Evolutionary conservation across 1,140 invertebrate species (phyloP), one percentile per base, ranked within the genome.

Genomic region (Monochamus saltuarius): DNA sequence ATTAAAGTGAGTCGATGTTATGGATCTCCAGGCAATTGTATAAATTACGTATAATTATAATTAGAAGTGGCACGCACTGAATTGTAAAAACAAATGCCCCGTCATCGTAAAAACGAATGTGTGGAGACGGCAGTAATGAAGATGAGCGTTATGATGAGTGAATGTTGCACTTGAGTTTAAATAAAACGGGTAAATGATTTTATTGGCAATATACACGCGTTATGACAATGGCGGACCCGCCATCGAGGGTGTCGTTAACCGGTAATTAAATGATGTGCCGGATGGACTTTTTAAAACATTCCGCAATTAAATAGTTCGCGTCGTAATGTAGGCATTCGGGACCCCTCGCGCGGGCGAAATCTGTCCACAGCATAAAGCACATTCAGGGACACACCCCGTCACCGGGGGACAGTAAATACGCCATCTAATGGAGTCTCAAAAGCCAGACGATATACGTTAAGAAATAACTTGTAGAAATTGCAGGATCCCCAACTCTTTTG

Each of bases 221-320:
- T 67, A 62, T 61, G 57, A 66, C 57, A 64, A 67, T 69, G 55
- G 61, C 55, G 54, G 38, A 40, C 40, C 22, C 50, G 61, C 45
- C 60, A 62, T 68, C 67, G 42, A 50, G 68, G 69, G 69, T 69
- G 68, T 60, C 63, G 68, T 70, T 71, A 71, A 67, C 67, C 65
- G 65, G 60, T 69, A 69, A 69, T 71, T 69, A 71, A 70, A 70
- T 67, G 64, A 70, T 60, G 57, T 61, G 64, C 65, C 65, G 64
- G 57, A 67, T 68, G 65, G 60, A 65, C 54, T 66, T 68, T 66
- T 70, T 63, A 42, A 61, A 53, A 53, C 16, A 40, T 16, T 19
- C 8, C 36, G 16, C 16, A 38, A 42, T 53, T 38, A 43, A 53
- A 53, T 53, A 53, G 38, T 53, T 53, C 51, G 51, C 36, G 35